phyloP scores from a whole-genome alignment of 2,797 vertebrate species.

The Spatula clypeata region DNA sequence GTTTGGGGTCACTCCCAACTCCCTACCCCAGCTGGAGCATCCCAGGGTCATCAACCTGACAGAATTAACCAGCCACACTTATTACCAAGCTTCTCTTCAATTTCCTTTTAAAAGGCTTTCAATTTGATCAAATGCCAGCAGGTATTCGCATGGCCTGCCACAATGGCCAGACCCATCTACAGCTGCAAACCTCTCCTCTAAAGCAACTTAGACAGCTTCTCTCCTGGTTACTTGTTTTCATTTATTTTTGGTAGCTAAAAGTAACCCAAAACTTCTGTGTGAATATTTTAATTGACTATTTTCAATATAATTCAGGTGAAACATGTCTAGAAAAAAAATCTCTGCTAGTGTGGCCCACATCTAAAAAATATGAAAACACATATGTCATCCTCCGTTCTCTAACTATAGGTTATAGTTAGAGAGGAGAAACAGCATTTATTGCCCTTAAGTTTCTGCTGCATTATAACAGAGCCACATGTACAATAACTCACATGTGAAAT shows the following conservation, averaged over 20 bases:
- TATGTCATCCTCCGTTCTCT: not conserved
- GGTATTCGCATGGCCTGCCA: rapidly evolving
- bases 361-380: not conserved
- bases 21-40: rapidly evolving
- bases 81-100: not conserved
- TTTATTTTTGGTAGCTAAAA: not conserved
- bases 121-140: not conserved
- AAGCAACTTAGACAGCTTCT: not conserved
- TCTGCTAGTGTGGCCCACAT: not conserved
- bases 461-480: not conserved
- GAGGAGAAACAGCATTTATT: not conserved
- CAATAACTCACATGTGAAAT: not conserved
- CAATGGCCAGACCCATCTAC: not conserved
- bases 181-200: not conserved
- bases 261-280: not conserved
- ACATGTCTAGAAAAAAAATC: not conserved
- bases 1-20: not conserved
- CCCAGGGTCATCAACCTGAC: not conserved
- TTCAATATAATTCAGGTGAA: conserved; percentile 19
- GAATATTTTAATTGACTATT: not conserved
- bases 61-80: rapidly evolving
- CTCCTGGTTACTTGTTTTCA: not conserved
- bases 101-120: not conserved
- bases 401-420: not conserved
- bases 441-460: not conserved